Conservation (phyloP, 2,888 invertebrate genomes). For the Salticus scenicus region DNA sequence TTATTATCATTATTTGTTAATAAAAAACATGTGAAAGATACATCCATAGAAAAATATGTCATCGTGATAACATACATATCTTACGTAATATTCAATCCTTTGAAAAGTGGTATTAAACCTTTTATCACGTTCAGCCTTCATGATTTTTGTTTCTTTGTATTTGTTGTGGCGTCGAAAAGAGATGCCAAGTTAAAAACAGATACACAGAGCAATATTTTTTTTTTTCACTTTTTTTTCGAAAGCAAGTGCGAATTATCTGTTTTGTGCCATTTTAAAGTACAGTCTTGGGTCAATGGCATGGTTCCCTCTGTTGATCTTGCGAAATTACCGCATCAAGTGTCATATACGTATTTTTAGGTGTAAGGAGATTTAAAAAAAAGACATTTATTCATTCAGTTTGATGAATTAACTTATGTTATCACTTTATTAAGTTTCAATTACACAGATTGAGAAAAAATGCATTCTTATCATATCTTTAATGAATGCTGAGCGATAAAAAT, state of each 20-base stretch:
- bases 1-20: no score
- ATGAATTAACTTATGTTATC: no score
- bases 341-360: background rate
- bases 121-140: background rate
- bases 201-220: background rate
- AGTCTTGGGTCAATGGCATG: constrained; percentile 1
- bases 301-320: background rate
- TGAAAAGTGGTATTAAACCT: background rate
- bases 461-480: no score
- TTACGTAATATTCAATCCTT: no score
- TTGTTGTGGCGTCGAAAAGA: background rate
- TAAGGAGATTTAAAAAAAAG: no score
- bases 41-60: no score
- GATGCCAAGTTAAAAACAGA: constrained; percentile 17
- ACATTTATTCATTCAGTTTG: no score
- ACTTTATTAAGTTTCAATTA: no score
- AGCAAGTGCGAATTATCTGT: constrained; percentile 12
- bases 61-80: no score
- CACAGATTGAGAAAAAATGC: no score
- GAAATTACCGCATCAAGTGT: background rate
- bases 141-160: background rate
- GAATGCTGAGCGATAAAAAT: no score
- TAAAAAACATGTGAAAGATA: no score
- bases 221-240: background rate
- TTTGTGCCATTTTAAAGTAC: background rate